A percentile compares a stretch with the other conserved stretches of the same genome.
Conservation (phyloP, 2,888 invertebrate genomes). For the Lysandra coridon region DNA sequence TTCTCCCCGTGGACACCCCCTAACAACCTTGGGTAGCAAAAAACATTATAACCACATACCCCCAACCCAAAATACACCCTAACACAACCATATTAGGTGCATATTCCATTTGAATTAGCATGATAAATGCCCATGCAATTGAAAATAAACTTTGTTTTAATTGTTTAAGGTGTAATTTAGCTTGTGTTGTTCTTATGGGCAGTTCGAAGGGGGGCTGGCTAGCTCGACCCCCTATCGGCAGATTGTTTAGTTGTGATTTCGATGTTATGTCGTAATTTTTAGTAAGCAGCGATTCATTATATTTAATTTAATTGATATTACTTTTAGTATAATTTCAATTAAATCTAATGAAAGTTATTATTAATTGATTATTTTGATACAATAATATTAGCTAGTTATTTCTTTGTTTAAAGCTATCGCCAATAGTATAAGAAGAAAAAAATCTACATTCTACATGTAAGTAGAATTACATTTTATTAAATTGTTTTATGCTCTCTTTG, state of each 20-base stretch:
- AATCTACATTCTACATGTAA: not conserved
- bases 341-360: not conserved
- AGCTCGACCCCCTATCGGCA: slow-evolving; percentile 10
- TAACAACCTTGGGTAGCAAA: slow-evolving; percentile 60
- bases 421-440: not conserved
- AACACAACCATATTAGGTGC: slow-evolving; percentile 24
- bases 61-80: slow-evolving; percentile 48
- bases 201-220: slow-evolving; percentile 25
- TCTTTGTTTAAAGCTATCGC: no score
- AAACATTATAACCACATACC: slow-evolving; percentile 61
- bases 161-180: not conserved
- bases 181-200: slow-evolving; percentile 9
- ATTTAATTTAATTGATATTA: not conserved
- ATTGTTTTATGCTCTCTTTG: no score
- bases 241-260: slow-evolving; percentile 30
- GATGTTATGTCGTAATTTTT: slow-evolving; percentile 16
- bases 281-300: not conserved
- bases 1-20: slow-evolving; percentile 77
- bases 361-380: not conserved
- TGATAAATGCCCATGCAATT: not conserved
- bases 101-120: not conserved
- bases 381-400: no score
- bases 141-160: slow-evolving; percentile 10
- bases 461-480: not conserved
- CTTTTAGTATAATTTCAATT: not conserved